phyloP scores from a whole-genome alignment of 1,140 invertebrate genomes.

The Lycorma delicatula region DNA sequence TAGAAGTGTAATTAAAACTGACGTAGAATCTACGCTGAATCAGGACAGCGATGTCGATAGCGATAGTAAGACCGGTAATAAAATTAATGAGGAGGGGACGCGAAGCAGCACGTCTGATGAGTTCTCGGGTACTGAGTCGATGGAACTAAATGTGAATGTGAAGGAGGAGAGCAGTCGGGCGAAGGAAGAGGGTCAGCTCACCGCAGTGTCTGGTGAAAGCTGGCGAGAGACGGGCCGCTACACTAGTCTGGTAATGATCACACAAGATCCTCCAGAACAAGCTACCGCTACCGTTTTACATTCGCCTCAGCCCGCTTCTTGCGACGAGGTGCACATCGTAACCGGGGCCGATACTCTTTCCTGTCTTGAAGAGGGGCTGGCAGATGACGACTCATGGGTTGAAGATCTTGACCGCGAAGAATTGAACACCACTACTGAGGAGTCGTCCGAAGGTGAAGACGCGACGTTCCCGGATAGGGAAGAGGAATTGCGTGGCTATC shows the following conservation, averaged over 20 bases:
- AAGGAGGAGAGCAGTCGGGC: constrained; percentile 7
- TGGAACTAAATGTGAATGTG: constrained; percentile 29
- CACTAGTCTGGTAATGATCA: constrained; percentile 80
- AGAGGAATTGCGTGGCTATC: constrained; percentile 68
- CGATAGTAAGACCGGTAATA: constrained; percentile 13
- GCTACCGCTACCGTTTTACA: constrained; percentile 21
- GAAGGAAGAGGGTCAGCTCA: constrained; percentile 27
- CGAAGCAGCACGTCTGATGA: constrained; percentile 24
- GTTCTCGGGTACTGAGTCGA: constrained; percentile 33
- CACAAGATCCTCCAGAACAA: constrained; percentile 53
- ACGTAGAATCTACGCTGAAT: neutral
- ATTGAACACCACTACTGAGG: constrained; percentile 40
- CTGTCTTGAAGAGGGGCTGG: constrained; percentile 71
- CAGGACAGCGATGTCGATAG: neutral
- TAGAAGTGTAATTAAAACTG: no score
- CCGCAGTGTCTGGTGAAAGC: constrained; percentile 32
- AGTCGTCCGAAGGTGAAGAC: constrained; percentile 46
- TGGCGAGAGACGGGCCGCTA: constrained; percentile 53
- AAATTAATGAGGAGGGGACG: constrained; percentile 16
- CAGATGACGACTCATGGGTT: constrained; percentile 81
- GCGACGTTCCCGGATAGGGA: constrained; percentile 40
- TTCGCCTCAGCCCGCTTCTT: neutral
- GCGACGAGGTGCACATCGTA: constrained; percentile 46
- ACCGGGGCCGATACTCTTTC: constrained; percentile 54
- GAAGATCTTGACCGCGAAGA: constrained; percentile 68